A percentile compares a stretch with the other conserved stretches of the same genome.
These are phyloP conservation scores for Hylia prasina DNA, from an alignment of 2,113 vertebrate species.

Conservation along the genomic window DNA sequence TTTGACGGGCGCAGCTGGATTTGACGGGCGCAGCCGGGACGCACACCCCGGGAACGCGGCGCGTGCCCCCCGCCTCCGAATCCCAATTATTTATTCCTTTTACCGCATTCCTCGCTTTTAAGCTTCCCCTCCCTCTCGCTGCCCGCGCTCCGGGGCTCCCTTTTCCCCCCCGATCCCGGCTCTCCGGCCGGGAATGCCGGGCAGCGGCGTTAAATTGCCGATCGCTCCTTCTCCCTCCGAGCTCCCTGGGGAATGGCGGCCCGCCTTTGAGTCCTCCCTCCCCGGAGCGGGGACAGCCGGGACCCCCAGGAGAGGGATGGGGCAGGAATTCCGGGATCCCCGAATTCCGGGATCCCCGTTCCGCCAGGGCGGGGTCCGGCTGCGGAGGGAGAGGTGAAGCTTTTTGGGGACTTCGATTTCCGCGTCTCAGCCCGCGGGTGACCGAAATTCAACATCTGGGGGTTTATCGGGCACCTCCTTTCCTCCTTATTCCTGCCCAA, in stretches of 20 bases:
- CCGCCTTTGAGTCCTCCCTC: background rate
- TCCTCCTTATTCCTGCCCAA: background rate
- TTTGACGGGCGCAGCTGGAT: background rate
- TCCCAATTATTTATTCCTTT: background rate
- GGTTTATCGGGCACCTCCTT: background rate
- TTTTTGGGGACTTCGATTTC: background rate
- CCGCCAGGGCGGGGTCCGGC: too few relatives aligned
- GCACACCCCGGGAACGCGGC: background rate
- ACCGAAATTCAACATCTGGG: background rate
- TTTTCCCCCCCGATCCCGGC: background rate
- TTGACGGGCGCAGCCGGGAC: too few relatives aligned
- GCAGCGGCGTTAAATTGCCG: background rate
- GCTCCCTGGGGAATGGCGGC: background rate
- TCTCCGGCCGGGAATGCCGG: background rate
- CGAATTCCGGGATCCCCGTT: background rate
- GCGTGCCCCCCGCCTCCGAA: background rate
- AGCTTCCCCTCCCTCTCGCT: background rate
- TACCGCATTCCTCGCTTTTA: background rate
- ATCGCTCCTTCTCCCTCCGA: background rate
- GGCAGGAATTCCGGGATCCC: background rate
- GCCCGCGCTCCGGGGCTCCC: background rate
- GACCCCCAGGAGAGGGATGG: background rate
- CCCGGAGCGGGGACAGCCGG: background rate
- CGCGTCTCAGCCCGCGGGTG: accelerated
- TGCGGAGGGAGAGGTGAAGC: background rate